Evolutionary conservation across 2,797 vertebrate genomes (phyloP).

Genomic region (Typhlichthys subterraneus): DNA sequence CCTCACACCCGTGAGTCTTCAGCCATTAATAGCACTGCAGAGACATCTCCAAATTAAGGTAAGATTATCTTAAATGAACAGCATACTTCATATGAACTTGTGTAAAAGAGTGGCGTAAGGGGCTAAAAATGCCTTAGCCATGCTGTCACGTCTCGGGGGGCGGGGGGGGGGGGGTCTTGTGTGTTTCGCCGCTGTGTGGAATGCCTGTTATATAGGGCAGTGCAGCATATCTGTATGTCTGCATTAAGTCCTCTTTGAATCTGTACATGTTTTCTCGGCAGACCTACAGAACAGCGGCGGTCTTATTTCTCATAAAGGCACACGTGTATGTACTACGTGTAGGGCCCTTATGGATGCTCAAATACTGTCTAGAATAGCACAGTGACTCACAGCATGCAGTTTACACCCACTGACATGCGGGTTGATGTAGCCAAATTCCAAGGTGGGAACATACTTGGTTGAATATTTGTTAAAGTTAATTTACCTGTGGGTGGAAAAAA

Average conservation of each 20-base stretch:
- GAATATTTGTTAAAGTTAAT: no score
- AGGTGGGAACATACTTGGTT: conserved; percentile 6
- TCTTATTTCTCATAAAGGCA: neutral
- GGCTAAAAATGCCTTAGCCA: conserved; percentile 32
- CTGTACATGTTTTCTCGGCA: neutral
- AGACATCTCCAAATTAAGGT: conserved; percentile 48
- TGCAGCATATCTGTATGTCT: conserved; percentile 11
- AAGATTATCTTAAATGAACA: conserved; percentile 20
- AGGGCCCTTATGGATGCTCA: conserved; percentile 5
- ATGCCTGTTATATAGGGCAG: conserved; percentile 59
- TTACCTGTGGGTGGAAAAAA: no score
- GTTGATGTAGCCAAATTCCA: neutral
- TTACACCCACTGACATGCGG: conserved; percentile 21
- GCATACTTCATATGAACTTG: neutral
- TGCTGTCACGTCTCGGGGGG: conserved; percentile 47
- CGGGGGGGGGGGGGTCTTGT: conserved; percentile 5
- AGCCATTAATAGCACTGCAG: neutral
- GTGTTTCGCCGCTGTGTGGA: conserved; percentile 61
- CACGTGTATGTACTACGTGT: neutral
- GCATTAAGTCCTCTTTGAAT: neutral
- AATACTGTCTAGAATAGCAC: conserved; percentile 23
- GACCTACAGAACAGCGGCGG: neutral
- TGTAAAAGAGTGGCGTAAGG: neutral
- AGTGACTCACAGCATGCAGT: conserved; percentile 50
- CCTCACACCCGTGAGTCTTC: conserved; percentile 17